These are phyloP conservation scores for Acromyrmex echinatior DNA, from an alignment of 1,140 invertebrate genomes.

Conservation along the genomic window DNA sequence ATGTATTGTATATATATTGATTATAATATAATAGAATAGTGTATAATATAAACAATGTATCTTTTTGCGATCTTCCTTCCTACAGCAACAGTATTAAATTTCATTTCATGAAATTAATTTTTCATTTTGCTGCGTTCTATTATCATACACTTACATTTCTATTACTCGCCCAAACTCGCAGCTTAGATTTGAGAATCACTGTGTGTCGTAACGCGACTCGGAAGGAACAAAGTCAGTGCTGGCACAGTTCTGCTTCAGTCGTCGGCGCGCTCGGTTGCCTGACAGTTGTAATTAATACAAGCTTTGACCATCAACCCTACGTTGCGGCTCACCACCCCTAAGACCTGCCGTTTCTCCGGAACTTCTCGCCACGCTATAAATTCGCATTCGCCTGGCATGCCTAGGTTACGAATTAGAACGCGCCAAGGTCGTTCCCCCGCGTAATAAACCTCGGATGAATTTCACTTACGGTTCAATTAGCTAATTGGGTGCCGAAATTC, in stretches of 20 bases:
- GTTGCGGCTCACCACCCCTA: constrained; percentile 68
- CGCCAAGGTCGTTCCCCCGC: constrained; percentile 8
- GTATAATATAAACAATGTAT: not conserved
- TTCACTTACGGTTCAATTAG: constrained; percentile 62
- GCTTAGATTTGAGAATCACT: constrained; percentile 55
- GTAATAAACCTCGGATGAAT: constrained; percentile 54
- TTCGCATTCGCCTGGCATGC: constrained; percentile 44
- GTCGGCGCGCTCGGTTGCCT: constrained; percentile 69
- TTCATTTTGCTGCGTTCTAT: not conserved
- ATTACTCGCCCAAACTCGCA: constrained; percentile 39
- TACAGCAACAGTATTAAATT: no score
- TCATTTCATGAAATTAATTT: constrained; percentile 12
- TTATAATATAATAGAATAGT: no score
- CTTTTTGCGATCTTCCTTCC: not conserved
- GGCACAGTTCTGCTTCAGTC: constrained; percentile 68
- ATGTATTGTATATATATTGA: no score
- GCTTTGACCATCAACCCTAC: constrained; percentile 81
- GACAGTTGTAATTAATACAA: constrained; percentile 83
- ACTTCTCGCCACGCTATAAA: constrained; percentile 72
- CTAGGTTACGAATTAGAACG: constrained; percentile 46
- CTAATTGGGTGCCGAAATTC: constrained; percentile 49
- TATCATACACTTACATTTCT: not conserved
- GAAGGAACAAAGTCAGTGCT: constrained; percentile 65
- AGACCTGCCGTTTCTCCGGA: constrained; percentile 75
- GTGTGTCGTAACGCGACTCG: constrained; percentile 48